These are phyloP conservation scores for Berghia stephanieae DNA, from an alignment of 1,140 invertebrate species.

Conservation along the genomic window DNA sequence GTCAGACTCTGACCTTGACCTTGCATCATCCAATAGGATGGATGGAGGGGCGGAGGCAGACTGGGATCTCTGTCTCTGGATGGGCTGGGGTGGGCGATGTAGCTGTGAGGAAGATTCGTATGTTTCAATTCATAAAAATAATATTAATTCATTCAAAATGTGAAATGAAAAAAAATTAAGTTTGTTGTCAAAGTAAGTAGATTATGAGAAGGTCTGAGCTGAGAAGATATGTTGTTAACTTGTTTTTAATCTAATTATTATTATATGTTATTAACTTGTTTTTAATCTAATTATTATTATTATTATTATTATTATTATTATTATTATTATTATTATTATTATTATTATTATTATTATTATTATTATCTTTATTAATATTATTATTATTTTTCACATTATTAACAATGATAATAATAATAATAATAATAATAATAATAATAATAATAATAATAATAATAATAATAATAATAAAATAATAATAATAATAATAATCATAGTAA, in stretches of 20 bases:
- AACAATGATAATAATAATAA: neutral
- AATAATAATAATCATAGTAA: neutral
- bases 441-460: neutral
- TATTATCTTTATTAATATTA: neutral
- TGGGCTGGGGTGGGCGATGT: neutral
- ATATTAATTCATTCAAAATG: neutral
- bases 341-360: neutral
- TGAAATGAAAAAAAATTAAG: neutral
- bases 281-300: neutral
- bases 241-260: neutral
- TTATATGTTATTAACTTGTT: neutral
- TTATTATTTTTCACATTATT: neutral
- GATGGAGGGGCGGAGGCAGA: conserved; percentile 11
- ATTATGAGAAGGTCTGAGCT: neutral
- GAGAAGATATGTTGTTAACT: neutral
- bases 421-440: neutral
- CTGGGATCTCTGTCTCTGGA: neutral
- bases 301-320: neutral
- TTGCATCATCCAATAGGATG: conserved; percentile 9
- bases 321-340: conserved; percentile 4
- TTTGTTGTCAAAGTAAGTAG: neutral
- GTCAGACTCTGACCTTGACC: conserved; percentile 31
- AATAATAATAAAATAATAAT: neutral
- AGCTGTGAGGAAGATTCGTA: neutral
- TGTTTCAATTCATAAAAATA: neutral